Conservation (phyloP, 2,113 vertebrate species). For the Gymnobelideus leadbeateri region DNA sequence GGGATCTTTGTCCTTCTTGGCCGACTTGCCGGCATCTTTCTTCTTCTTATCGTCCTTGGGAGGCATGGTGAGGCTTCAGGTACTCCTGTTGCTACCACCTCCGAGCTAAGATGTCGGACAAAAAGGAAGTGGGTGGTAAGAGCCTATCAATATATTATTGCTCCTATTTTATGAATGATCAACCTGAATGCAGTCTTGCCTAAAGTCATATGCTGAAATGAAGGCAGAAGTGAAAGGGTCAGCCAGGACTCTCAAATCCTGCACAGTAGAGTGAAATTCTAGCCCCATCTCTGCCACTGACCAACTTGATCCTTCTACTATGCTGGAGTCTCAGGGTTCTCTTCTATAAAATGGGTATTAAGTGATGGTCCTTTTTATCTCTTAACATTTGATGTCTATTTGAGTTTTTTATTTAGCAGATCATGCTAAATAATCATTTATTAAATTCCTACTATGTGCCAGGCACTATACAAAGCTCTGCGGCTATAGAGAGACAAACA, state of each 20-base stretch:
- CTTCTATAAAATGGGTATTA: background rate
- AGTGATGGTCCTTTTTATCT: background rate
- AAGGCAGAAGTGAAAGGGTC: background rate
- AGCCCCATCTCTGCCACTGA: background rate
- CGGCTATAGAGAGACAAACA: background rate
- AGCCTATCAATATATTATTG: no score
- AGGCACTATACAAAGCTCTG: background rate
- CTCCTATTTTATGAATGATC: background rate
- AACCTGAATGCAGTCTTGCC: background rate
- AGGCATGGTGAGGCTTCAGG: no score
- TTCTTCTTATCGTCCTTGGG: no score
- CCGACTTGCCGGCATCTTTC: no score
- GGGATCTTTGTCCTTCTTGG: no score
- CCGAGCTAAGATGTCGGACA: no score
- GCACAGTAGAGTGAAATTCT: background rate
- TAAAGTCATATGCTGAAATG: background rate
- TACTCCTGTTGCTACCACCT: no score
- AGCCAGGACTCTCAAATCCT: background rate
- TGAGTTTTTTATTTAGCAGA: background rate
- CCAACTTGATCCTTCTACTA: background rate
- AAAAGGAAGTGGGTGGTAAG: no score
- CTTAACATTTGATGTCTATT: background rate
- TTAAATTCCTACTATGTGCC: background rate
- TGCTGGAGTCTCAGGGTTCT: background rate
- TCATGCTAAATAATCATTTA: background rate